Conservation (phyloP, 1,140 invertebrate genomes). For the Psix sp. region DNA sequence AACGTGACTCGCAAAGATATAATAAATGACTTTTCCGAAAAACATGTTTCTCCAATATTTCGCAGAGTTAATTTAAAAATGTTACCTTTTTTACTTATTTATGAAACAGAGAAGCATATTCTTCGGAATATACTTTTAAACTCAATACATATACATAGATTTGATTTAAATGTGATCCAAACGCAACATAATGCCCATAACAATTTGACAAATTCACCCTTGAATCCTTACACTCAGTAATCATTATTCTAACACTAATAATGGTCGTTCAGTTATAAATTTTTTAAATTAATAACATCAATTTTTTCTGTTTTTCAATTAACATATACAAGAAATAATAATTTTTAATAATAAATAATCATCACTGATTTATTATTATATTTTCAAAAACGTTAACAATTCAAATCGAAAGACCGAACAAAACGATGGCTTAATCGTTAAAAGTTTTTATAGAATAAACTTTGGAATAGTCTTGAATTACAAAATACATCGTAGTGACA, state of each 20-base stretch:
- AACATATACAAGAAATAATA: conserved; percentile 12
- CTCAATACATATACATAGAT: conserved; percentile 18
- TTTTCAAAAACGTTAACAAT: conserved; percentile 32
- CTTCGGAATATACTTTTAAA: conserved; percentile 16
- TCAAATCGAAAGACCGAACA: conserved; percentile 22
- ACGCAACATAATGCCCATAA: conserved; percentile 53
- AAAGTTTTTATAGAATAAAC: conserved; percentile 33
- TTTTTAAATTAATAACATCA: conserved; percentile 36
- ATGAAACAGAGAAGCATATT: conserved; percentile 20
- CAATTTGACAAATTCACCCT: conserved; percentile 53
- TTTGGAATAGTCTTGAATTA: conserved; percentile 18
- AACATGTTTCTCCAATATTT: conserved; percentile 22
- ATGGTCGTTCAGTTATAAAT: conserved; percentile 21
- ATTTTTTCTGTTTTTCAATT: neutral
- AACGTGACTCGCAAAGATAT: conserved; percentile 35
- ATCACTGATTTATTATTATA: conserved; percentile 36
- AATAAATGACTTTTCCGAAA: conserved; percentile 34
- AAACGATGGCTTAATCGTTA: conserved; percentile 42
- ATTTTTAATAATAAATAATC: conserved; percentile 38
- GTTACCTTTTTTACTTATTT: neutral
- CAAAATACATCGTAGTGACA: conserved; percentile 28
- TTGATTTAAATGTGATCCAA: conserved; percentile 44
- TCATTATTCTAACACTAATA: conserved; percentile 37
- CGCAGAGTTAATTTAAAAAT: neutral
- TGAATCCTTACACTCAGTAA: conserved; percentile 39